Evolutionary conservation across 2,797 vertebrate species (phyloP), one percentile per base, ranked within the genome.

Genomic region (Salmo trutta): DNA sequence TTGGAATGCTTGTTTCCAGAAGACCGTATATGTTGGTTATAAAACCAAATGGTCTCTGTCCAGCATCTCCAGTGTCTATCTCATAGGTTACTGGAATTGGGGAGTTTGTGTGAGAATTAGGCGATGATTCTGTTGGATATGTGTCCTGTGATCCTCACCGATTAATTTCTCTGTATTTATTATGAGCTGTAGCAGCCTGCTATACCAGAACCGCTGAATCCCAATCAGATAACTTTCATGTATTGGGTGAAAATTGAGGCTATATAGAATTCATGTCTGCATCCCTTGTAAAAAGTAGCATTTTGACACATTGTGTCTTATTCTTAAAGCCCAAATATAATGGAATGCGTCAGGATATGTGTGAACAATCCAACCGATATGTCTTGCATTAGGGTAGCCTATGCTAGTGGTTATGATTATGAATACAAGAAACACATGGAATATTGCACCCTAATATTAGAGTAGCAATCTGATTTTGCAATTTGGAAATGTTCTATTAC

Each of bases 1-100:
- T 80, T 85, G 91, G 85, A 89, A 77, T 71, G 78, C 71, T 72
- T 71, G 74, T 31, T 47, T 65, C 84, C 80, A 59, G 85, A 66
- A 84, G 85, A 86, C 77, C 29, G 53, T 74, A 54, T 41, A 75
- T 88, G 82, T 77, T 84, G 73, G 79, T 77, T 71, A 14, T 82
- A 84, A 70, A 81, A 71, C 54, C 51, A 79, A 77, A 81, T 51
- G 24, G 67, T 29, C 52, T 77, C 53, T 67, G 70, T 74, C 75
- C 79, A 67, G 51, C 29, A 83, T 80, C 51, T 75, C 77, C 80
- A 85, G 76, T 74, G 83, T 77, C 52, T 82, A 76, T 84, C 78
- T 87, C 78, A 19, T 85, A 47, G 10, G 6, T 10, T 47, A 73
- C 81, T 4, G 75, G 79, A 83, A 80, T 82, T 73, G 56, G 21